These are phyloP conservation scores for Zoanthus gigantus DNA, from an alignment of 92 coral and sea anemone genomes.

Conservation along the genomic window DNA sequence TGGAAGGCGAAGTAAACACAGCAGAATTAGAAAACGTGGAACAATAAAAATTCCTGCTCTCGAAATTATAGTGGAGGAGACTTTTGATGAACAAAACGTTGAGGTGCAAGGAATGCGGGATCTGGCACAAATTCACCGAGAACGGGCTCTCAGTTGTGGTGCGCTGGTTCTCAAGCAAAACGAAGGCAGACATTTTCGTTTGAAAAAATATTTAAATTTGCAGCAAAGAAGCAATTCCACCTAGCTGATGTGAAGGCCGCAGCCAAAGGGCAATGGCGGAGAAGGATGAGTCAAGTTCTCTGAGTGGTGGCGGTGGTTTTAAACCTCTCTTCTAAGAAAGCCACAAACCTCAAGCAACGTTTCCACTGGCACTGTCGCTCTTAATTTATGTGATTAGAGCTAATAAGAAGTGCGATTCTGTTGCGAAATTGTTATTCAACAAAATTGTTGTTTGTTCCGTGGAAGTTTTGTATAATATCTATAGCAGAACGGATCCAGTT, in stretches of 20 bases:
- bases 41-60: slow-evolving; percentile 22
- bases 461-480: neutral
- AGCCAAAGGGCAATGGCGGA: neutral
- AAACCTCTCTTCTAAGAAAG: neutral
- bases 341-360: neutral
- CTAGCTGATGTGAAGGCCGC: neutral
- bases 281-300: neutral
- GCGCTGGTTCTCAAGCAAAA: slow-evolving; percentile 23
- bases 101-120: slow-evolving; percentile 17
- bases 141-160: slow-evolving; percentile 34
- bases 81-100: neutral
- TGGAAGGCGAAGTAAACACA: slow-evolving; percentile 33
- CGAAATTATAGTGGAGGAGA: slow-evolving; percentile 29
- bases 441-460: neutral
- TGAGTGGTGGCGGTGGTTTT: neutral
- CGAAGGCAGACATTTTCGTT: slow-evolving; percentile 46
- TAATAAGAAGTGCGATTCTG: neutral
- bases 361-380: neutral
- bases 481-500: neutral
- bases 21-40: slow-evolving; percentile 23
- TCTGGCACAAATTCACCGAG: slow-evolving; percentile 36
- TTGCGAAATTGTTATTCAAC: too few species aligned
- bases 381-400: neutral
- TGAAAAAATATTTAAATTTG: slow-evolving; percentile 34
- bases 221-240: slow-evolving; percentile 26